phyloP scores from a whole-genome alignment of 2,888 invertebrate genomes.

The Brassicogethes aeneus region DNA sequence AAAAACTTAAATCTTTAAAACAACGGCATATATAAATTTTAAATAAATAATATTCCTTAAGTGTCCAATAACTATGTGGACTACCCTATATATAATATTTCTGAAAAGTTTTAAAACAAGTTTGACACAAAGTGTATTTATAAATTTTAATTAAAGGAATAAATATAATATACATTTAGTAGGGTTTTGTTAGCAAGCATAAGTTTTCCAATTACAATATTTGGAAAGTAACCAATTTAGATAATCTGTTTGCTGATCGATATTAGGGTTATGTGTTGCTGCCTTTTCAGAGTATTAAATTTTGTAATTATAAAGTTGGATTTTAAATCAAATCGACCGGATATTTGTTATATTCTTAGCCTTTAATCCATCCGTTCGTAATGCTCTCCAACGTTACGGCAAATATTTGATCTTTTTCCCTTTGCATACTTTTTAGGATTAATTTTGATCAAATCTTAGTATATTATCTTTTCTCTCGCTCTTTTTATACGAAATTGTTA shows the following conservation, averaged over 20 bases:
- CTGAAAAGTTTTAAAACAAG: too few relatives aligned
- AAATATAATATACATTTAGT: neutral
- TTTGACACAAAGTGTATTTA: too few relatives aligned
- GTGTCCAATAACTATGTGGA: too few relatives aligned
- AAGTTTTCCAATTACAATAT: constrained; percentile 38
- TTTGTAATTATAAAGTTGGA: constrained; percentile 29
- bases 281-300: constrained; percentile 31
- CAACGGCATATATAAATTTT: too few relatives aligned
- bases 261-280: constrained; percentile 31
- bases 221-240: constrained; percentile 38
- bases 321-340: constrained; percentile 26
- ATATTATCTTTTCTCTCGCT: too few relatives aligned
- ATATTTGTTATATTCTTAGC: constrained; percentile 25
- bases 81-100: too few relatives aligned
- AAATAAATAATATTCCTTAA: too few relatives aligned
- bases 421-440: too few relatives aligned
- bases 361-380: constrained; percentile 5
- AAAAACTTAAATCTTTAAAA: too few relatives aligned
- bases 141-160: too few relatives aligned
- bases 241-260: constrained; percentile 37
- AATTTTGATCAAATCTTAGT: neutral
- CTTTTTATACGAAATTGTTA: too few relatives aligned
- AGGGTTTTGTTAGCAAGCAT: constrained; percentile 13
- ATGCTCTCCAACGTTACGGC: neutral
- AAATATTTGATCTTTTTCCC: constrained; percentile 8